These are phyloP conservation scores for Chrysaora quinquecirrha DNA, from an alignment of 30 jellyfish, hydroid and myxozoan genomes.

Conservation along the genomic window DNA sequence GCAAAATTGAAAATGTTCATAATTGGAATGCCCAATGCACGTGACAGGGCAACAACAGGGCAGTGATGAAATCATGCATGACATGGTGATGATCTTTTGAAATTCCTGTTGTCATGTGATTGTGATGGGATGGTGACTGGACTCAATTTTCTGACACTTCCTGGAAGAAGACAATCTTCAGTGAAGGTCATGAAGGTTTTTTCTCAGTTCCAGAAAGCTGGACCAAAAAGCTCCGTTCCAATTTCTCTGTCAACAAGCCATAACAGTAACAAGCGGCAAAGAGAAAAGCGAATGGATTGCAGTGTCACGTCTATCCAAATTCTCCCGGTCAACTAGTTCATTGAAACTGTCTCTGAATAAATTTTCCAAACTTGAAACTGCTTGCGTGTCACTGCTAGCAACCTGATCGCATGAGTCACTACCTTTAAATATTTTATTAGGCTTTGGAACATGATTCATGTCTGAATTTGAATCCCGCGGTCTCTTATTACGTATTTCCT, in stretches of 20 bases:
- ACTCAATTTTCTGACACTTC: too few species aligned
- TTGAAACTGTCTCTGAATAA: conserved; percentile 62
- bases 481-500: conserved; percentile 69
- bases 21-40: too few species aligned
- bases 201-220: too few species aligned
- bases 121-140: too few species aligned
- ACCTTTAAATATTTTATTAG: conserved; percentile 63
- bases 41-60: too few species aligned
- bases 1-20: too few species aligned
- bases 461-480: conserved; percentile 80
- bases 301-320: conserved; percentile 14
- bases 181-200: too few species aligned
- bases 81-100: too few species aligned
- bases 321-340: conserved; percentile 32
- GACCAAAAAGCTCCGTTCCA: too few species aligned
- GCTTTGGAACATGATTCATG: conserved; percentile 74
- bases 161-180: too few species aligned
- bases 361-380: conserved; percentile 61
- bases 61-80: too few species aligned
- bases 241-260: conserved; percentile 52
- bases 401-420: conserved; percentile 50
- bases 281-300: conserved; percentile 26
- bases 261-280: conserved; percentile 62
- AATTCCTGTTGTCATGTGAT: too few species aligned
- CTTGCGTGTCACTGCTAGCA: conserved; percentile 52